These are phyloP conservation scores for Spodoptera frugiperda DNA, from an alignment of 1,140 invertebrate genomes.

Conservation along the genomic window DNA sequence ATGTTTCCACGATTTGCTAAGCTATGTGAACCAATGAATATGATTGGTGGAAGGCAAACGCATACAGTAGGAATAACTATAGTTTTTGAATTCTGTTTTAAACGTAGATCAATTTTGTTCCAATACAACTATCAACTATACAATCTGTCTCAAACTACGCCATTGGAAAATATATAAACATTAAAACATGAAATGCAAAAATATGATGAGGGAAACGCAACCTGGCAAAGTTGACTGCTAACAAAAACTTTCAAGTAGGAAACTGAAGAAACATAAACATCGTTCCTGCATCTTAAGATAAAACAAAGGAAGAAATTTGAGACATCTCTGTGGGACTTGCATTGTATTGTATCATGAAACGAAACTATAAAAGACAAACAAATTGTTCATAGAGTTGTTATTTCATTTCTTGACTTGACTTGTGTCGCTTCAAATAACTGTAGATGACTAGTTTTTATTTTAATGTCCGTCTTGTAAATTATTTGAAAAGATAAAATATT, in stretches of 20 bases:
- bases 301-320: conserved; percentile 6
- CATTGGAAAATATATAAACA: background rate
- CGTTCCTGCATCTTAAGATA: background rate
- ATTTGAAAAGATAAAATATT: too few species aligned
- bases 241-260: background rate
- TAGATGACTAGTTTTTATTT: too few species aligned
- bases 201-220: background rate
- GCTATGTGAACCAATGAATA: too few species aligned
- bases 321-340: conserved; percentile 3
- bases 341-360: conserved; percentile 2
- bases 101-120: too few species aligned
- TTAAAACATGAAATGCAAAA: background rate
- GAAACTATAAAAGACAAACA: conserved; percentile 10
- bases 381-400: conserved; percentile 11
- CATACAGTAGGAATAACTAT: too few species aligned
- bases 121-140: too few species aligned
- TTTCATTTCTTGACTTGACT: background rate
- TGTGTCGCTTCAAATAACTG: background rate
- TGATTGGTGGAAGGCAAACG: too few species aligned
- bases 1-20: too few species aligned
- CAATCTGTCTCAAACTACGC: too few species aligned
- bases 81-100: too few species aligned
- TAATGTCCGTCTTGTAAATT: too few species aligned
- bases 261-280: conserved; percentile 19
- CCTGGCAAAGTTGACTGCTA: conserved; percentile 3